Conservation (phyloP, 2,113 vertebrate genomes). For the Chaenogobius annularis region DNA sequence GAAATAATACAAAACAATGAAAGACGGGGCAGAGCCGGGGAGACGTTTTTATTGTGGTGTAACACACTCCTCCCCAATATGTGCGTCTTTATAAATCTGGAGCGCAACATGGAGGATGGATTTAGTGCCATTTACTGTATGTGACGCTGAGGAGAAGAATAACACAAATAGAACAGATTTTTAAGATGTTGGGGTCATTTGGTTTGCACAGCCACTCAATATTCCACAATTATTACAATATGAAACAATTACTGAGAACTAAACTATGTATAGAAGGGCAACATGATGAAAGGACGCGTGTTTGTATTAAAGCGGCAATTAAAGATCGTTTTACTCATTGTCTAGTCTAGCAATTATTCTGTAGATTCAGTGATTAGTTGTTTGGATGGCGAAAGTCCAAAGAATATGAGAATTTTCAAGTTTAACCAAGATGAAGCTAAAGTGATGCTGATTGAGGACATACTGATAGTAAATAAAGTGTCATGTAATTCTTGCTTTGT, state of each 20-base stretch:
- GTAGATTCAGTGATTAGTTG: no score
- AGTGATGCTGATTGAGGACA: no score
- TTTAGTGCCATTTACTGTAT: constrained; percentile 6
- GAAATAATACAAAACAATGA: constrained; percentile 65
- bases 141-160: background rate
- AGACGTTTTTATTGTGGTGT: constrained; percentile 55
- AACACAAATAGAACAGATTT: no score
- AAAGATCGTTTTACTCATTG: no score
- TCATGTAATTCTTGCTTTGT: no score
- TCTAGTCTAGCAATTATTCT: no score
- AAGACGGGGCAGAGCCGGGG: constrained; percentile 47
- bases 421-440: no score
- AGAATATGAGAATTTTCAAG: no score
- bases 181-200: no score
- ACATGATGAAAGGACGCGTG: background rate
- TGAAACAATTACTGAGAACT: background rate
- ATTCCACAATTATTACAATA: background rate
- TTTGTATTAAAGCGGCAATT: no score
- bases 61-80: constrained; percentile 42
- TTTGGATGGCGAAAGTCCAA: no score
- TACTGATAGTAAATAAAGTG: no score
- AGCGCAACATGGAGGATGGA: constrained; percentile 35
- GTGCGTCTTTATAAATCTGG: constrained; percentile 29
- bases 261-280: background rate
- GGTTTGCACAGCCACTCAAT: background rate